These are phyloP conservation scores for Lepus oiostolus DNA, from an alignment of 2,797 vertebrate genomes.

Conservation along the genomic window DNA sequence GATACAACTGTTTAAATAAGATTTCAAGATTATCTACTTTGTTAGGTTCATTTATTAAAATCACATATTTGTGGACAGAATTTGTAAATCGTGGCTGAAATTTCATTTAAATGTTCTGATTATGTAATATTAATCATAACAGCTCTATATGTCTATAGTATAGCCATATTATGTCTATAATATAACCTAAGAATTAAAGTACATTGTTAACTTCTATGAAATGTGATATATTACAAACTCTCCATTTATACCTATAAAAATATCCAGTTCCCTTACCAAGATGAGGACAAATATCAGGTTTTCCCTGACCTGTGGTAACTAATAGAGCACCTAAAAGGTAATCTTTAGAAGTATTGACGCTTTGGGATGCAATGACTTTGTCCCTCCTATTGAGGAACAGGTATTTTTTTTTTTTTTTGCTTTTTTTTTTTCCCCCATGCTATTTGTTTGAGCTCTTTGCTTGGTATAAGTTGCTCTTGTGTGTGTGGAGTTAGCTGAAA, in stretches of 20 bases:
- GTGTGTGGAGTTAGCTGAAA: no score
- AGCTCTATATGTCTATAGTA: background rate
- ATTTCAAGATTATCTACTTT: background rate
- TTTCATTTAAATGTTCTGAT: conserved; percentile 1
- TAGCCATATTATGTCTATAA: background rate
- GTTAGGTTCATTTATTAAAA: background rate
- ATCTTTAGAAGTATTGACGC: no score
- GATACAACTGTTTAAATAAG: background rate
- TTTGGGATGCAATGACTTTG: no score
- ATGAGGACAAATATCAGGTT: background rate
- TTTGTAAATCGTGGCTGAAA: conserved; percentile 26
- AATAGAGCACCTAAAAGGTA: no score
- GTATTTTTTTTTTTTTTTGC: background rate
- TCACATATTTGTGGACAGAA: background rate
- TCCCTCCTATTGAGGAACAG: no score
- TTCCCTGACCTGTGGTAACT: no score
- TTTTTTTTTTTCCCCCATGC: background rate
- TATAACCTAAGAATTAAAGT: background rate
- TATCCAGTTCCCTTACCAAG: conserved; percentile 1
- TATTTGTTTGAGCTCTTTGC: no score
- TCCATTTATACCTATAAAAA: background rate
- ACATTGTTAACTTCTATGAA: background rate
- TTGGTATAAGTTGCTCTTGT: no score
- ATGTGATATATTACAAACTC: background rate
- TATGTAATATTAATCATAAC: background rate